Percentiles rank a stretch among this genome's conserved stretches.
Conservation (phyloP, 2,888 invertebrate species). For the Quadriops clusia region DNA sequence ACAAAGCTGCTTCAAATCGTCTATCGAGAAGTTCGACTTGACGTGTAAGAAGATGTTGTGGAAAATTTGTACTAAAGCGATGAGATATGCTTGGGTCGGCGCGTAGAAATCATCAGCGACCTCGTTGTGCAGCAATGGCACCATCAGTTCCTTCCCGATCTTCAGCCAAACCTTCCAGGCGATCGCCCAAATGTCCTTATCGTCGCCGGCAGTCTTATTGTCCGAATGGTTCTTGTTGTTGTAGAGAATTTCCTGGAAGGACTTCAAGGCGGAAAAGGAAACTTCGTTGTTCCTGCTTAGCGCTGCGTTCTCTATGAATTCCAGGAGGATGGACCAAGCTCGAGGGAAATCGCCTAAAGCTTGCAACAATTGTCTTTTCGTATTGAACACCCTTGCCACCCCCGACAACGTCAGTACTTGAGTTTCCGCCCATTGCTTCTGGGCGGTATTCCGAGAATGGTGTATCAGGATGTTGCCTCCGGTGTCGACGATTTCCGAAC, state of each 20-base stretch:
- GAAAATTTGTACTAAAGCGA: slow-evolving; percentile 90
- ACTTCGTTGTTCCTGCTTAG: slow-evolving; percentile 90
- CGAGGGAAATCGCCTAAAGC: slow-evolving; percentile 82
- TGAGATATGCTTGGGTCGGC: slow-evolving; percentile 87
- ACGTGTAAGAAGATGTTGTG: slow-evolving; percentile 89
- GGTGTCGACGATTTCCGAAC: slow-evolving; percentile 73
- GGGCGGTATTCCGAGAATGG: slow-evolving; percentile 95
- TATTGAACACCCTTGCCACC: slow-evolving; percentile 85
- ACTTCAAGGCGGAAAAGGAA: slow-evolving; percentile 89
- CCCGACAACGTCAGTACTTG: slow-evolving; percentile 85
- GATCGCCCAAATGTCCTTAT: slow-evolving; percentile 59
- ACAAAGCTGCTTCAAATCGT: slow-evolving; percentile 72
- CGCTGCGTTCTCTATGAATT: slow-evolving; percentile 89
- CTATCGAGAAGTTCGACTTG: slow-evolving; percentile 45
- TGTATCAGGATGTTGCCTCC: slow-evolving; percentile 93
- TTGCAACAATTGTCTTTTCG: slow-evolving; percentile 73
- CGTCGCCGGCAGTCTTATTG: slow-evolving; percentile 28
- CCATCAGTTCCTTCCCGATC: slow-evolving; percentile 70
- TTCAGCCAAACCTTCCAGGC: slow-evolving; percentile 83
- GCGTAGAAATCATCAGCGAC: slow-evolving; percentile 53
- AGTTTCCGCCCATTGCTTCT: slow-evolving; percentile 98
- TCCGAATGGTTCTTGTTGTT: slow-evolving; percentile 43
- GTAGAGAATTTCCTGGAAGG: slow-evolving; percentile 90
- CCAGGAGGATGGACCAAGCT: slow-evolving; percentile 87
- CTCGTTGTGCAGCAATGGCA: slow-evolving; percentile 39